Conservation (phyloP, 2,113 vertebrate genomes). For the Sisor rabdophorus region DNA sequence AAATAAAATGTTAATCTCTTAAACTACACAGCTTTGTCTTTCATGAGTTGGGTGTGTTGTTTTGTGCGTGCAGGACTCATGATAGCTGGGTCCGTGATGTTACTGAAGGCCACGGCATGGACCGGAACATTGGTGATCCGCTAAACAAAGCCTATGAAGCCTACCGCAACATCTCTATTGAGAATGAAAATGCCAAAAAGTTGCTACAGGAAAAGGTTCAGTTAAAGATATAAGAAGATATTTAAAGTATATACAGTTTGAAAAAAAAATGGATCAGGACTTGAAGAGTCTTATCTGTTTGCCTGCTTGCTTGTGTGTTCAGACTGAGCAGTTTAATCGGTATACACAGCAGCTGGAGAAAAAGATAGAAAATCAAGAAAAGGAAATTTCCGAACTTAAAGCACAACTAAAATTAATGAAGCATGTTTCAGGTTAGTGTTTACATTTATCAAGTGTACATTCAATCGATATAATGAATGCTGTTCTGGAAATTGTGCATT, state of each 20-base stretch:
- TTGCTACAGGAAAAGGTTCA: slow-evolving; percentile 85
- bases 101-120: slow-evolving; percentile 84
- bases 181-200: slow-evolving; percentile 83
- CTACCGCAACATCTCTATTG: slow-evolving; percentile 89
- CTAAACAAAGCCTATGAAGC: slow-evolving; percentile 98
- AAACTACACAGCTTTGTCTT: not conserved
- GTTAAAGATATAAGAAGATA: not conserved
- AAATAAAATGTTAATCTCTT: not conserved
- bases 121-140: slow-evolving; percentile 93
- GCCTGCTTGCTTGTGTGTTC: slow-evolving; percentile 43
- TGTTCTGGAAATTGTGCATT: not conserved
- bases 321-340: slow-evolving; percentile 86
- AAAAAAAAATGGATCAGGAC: too few species aligned
- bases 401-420: slow-evolving; percentile 62
- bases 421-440: slow-evolving; percentile 62
- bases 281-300: not conserved
- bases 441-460: not conserved
- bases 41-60: not conserved
- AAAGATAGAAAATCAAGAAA: slow-evolving; percentile 84
- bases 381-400: slow-evolving; percentile 76
- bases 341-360: slow-evolving; percentile 82
- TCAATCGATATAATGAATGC: not conserved
- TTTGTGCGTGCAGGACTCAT: slow-evolving; percentile 61
- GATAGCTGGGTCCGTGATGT: slow-evolving; percentile 82
- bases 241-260: too few species aligned